These are phyloP conservation scores for Acanthiza pusilla DNA, from an alignment of 2,797 vertebrate genomes.

Conservation along the genomic window DNA sequence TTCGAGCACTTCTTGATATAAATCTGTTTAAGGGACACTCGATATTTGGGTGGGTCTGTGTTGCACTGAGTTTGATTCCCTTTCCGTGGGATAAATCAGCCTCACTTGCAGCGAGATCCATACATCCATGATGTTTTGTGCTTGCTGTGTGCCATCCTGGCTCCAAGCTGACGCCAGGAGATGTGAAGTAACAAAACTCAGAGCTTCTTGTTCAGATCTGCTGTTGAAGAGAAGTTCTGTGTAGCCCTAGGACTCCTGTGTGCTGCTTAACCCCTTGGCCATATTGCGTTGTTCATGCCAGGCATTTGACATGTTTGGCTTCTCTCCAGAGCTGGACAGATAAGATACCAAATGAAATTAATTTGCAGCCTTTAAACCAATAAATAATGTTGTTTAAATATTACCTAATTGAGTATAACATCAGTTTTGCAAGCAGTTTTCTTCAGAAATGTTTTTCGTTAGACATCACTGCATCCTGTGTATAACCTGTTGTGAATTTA, in stretches of 20 bases:
- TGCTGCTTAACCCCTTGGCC: background rate
- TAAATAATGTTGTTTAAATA: background rate
- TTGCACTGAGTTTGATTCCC: background rate
- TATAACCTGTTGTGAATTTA: background rate
- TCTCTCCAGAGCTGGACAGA: background rate
- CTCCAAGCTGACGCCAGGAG: background rate
- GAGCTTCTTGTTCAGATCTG: background rate
- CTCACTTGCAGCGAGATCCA: rapidly evolving
- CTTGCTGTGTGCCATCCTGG: background rate
- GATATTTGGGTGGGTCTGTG: background rate
- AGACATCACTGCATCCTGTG: background rate
- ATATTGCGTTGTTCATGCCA: background rate
- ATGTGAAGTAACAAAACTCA: background rate
- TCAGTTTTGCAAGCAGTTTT: background rate
- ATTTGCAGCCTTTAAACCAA: background rate
- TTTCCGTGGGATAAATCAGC: background rate
- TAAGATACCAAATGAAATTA: background rate
- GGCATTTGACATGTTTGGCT: background rate
- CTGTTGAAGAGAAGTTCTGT: background rate
- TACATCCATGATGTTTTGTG: rapidly evolving
- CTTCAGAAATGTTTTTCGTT: background rate
- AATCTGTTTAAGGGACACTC: background rate
- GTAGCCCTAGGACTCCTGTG: background rate
- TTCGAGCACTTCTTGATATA: rapidly evolving
- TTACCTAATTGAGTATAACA: background rate